These are phyloP conservation scores for Melanerpes formicivorus DNA, from an alignment of 2,113 vertebrate species.

Conservation along the genomic window DNA sequence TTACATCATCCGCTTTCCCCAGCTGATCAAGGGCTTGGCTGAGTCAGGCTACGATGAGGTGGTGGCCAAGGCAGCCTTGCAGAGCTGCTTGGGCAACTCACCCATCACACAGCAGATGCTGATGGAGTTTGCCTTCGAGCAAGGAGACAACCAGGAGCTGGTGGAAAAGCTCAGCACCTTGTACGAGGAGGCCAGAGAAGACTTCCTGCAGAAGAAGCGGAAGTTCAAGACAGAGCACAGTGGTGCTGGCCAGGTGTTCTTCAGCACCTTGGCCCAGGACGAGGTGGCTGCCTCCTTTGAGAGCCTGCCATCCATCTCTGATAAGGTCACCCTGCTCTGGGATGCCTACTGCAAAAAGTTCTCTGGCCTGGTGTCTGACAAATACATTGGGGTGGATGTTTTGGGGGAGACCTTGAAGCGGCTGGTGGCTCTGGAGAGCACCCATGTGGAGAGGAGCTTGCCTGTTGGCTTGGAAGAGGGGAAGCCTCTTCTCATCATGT, in stretches of 20 bases:
- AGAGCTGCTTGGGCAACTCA: not conserved
- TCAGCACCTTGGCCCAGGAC: not conserved
- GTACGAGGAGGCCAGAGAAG: not conserved
- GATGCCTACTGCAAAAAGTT: constrained; percentile 65
- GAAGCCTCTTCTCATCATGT: constrained; percentile 75
- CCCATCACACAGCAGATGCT: not conserved
- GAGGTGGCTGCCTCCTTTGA: not conserved
- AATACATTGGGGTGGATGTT: constrained; percentile 61
- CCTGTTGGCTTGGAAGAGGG: constrained; percentile 56
- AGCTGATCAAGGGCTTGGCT: not conserved
- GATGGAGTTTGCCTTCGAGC: not conserved
- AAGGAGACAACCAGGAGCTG: not conserved
- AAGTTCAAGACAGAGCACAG: not conserved
- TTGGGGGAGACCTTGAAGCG: constrained; percentile 60
- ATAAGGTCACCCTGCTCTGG: constrained; percentile 61
- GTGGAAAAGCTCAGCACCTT: not conserved
- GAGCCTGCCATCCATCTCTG: not conserved
- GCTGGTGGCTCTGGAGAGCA: constrained; percentile 59
- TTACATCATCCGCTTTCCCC: not conserved
- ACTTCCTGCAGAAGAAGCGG: not conserved
- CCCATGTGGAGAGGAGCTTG: constrained; percentile 45
- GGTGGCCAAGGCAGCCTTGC: not conserved
- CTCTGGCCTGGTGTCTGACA: constrained; percentile 47
- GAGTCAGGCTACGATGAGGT: not conserved
- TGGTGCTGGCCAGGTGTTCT: not conserved